Evolutionary conservation across 2,797 vertebrate species (phyloP).

Genomic region (Dicrostonyx torquatus): DNA sequence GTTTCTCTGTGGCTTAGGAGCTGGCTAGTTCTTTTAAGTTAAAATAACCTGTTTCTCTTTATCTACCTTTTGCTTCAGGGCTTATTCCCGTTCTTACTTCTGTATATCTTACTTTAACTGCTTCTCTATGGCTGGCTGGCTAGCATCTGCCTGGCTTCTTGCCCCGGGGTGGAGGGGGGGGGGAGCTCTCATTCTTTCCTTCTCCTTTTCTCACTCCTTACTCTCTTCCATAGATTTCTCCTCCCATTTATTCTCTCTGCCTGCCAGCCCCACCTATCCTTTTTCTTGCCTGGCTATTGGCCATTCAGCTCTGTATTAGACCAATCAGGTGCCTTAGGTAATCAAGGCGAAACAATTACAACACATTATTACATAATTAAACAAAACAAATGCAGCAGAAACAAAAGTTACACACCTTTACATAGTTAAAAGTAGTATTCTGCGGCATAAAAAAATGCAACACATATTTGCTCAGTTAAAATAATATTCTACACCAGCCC

Average conservation of each 20-base stretch:
- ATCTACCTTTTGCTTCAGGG: not conserved
- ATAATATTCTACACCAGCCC: not conserved
- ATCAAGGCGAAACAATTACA: not conserved
- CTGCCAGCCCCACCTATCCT: not conserved
- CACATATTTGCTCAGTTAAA: not conserved
- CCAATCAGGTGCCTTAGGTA: not conserved
- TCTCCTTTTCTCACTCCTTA: not conserved
- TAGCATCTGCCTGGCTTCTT: not conserved
- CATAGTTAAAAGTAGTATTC: not conserved
- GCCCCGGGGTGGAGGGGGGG: no score
- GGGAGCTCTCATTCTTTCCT: not conserved
- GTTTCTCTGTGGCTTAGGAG: no score
- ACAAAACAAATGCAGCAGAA: not conserved
- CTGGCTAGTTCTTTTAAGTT: not conserved
- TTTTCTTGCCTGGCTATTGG: not conserved
- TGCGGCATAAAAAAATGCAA: not conserved
- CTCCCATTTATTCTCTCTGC: not conserved
- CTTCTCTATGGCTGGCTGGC: not conserved
- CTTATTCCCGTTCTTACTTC: not conserved
- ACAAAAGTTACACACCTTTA: not conserved
- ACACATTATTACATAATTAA: not conserved
- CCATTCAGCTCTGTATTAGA: not conserved
- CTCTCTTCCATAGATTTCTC: not conserved
- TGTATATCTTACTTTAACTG: not conserved
- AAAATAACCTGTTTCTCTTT: not conserved